Conservation (phyloP, 1,140 invertebrate genomes). For the Drosophila kohkoa region DNA sequence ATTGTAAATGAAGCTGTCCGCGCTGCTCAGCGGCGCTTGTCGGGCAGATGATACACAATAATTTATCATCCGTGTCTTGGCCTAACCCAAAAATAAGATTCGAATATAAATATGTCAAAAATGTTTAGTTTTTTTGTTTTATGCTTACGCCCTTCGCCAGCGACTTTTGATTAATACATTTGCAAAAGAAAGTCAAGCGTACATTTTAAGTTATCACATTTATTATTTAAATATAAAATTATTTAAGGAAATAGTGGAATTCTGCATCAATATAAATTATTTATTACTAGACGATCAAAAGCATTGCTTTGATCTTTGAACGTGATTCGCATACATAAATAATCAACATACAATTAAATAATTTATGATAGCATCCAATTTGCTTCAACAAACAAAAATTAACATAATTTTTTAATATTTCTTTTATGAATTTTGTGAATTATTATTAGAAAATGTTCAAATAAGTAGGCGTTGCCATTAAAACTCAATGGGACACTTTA, state of each 20-base stretch:
- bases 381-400: no score
- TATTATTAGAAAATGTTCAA: no score
- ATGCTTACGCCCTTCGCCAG: not conserved
- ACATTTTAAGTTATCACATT: no score
- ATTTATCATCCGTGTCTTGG: slow-evolving; percentile 35
- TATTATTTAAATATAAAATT: no score
- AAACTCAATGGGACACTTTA: not conserved
- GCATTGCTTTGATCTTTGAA: not conserved
- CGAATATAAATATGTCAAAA: slow-evolving; percentile 27
- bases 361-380: not conserved
- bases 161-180: not conserved
- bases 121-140: not conserved
- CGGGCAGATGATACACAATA: slow-evolving; percentile 12
- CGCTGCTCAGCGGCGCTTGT: slow-evolving; percentile 8
- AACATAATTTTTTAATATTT: no score
- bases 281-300: not conserved
- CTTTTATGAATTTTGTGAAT: no score
- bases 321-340: not conserved
- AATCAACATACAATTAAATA: not conserved
- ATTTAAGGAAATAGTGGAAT: not conserved
- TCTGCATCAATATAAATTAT: no score
- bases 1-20: slow-evolving; percentile 31
- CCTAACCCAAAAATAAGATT: slow-evolving; percentile 10
- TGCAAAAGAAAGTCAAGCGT: not conserved
- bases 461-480: not conserved